Conservation (phyloP, 2,797 vertebrate species). For the Microcaecilia unicolor region DNA sequence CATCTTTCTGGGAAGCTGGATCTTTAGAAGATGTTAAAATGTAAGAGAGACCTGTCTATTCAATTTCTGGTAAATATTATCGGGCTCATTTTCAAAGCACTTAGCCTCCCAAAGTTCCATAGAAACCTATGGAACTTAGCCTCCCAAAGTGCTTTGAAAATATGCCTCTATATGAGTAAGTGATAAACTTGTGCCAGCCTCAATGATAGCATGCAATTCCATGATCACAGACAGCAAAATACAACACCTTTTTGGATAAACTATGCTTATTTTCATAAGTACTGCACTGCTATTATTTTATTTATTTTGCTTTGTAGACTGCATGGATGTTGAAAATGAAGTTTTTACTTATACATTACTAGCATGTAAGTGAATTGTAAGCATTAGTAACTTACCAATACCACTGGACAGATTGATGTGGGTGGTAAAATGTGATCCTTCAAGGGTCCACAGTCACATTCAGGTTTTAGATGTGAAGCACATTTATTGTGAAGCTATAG, state of each 20-base stretch:
- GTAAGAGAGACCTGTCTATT: slow-evolving; percentile 37
- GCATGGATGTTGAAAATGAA: too few species aligned
- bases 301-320: too few species aligned
- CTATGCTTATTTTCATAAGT: background rate
- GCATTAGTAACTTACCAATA: slow-evolving; percentile 76
- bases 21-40: slow-evolving; percentile 57
- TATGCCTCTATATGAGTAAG: slow-evolving; percentile 34
- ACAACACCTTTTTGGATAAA: slow-evolving; percentile 5
- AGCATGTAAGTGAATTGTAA: too few species aligned
- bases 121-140: too few species aligned
- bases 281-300: background rate
- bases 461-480: slow-evolving; percentile 86
- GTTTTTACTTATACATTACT: background rate
- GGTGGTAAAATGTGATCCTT: slow-evolving; percentile 89
- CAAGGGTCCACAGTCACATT: slow-evolving; percentile 85
- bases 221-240: slow-evolving; percentile 19
- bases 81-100: too few species aligned
- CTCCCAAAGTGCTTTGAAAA: too few species aligned
- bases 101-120: too few species aligned
- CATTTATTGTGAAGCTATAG: slow-evolving; percentile 88
- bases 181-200: slow-evolving; percentile 44
- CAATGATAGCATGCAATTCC: slow-evolving; percentile 22
- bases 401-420: slow-evolving; percentile 80
- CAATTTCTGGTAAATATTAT: slow-evolving; percentile 56
- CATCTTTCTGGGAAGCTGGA: slow-evolving; percentile 59